A percentile compares a stretch with the other conserved stretches of the same genome.
phyloP scores from a whole-genome alignment of 2,888 invertebrate species.

The Strigamia crassipes region DNA sequence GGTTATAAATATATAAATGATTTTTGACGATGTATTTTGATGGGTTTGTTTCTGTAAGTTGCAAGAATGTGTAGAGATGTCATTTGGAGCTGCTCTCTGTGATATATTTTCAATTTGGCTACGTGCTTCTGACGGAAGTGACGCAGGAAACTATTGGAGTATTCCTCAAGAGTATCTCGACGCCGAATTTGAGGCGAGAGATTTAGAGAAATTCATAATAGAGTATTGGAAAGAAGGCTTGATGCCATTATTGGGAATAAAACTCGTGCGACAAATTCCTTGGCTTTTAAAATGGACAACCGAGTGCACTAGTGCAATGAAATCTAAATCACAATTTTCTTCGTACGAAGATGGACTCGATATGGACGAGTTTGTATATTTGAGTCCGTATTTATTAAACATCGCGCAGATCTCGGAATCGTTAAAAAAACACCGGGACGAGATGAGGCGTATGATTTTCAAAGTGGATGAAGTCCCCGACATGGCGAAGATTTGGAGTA shows the following conservation, averaged over 20 bases:
- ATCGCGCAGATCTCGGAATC: neutral
- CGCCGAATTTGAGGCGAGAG: neutral
- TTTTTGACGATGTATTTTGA: neutral
- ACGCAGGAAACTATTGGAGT: neutral
- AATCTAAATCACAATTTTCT: neutral
- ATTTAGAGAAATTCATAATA: neutral
- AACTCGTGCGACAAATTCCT: neutral
- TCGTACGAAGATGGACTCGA: neutral
- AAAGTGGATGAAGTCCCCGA: neutral
- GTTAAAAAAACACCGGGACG: neutral
- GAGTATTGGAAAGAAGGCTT: slow-evolving; percentile 12
- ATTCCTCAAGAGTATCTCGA: neutral
- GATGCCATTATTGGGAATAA: neutral
- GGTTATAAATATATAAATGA: neutral
- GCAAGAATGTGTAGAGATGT: slow-evolving; percentile 17
- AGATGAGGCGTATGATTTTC: neutral
- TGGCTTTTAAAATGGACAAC: slow-evolving; percentile 11
- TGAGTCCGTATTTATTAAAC: neutral
- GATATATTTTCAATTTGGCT: neutral
- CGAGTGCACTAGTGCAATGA: neutral
- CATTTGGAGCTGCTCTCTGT: slow-evolving; percentile 10
- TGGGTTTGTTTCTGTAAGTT: neutral
- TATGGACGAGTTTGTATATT: neutral
- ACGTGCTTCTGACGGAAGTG: neutral
- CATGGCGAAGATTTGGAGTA: slow-evolving; percentile 24